Base-by-base conservation (phyloP, 1,140 invertebrate genomes). In the Philotrypesis tridentata region DNA sequence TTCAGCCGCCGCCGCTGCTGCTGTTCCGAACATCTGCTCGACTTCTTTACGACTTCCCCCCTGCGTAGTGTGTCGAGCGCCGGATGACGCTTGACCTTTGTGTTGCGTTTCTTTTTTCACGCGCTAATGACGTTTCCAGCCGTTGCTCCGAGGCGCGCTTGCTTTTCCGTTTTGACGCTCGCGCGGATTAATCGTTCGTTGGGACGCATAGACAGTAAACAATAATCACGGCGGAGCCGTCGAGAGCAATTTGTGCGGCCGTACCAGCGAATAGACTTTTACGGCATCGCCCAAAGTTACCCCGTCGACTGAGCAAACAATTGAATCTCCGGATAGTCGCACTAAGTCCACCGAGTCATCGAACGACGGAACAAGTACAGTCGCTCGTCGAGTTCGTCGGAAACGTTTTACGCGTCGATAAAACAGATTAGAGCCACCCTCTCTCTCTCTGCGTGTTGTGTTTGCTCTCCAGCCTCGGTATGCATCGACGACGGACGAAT, bases 1-100 rank as follows among this genome's bases (percentile, higher is more conserved):
- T n/a, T n/a, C n/a, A n/a, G n/a, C n/a, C n/a, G n/a, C n/a, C n/a
- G n/a, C n/a, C 48, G 29, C 68, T 72, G 23, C 61, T 40, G 67
- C 68, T 63, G 75, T 68, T 65, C 12, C 33, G 31, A 76, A 83
- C 78, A 75, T 83, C 72, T 83, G 63, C 31, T 80, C 27, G 78
- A 61, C 23, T 76, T 76, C 21, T 43, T 61, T 65, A 37, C 8
- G 23, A 29, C 31, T 78, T 76, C 17, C 61, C 76, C 65, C 70
- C 68, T n/a, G n/a, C n/a, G n/a, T n/a, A n/a, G n/a, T n/a, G n/a
- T n/a, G n/a, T 68, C 71, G 14, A 17, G 33, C 31, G 31, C 71
- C 55, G 37, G n/a, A 65, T 80, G 25, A 14, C 63, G 23, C 27
- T 21, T 48, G 73, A 67, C 31, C 78, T 71, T 75, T 72, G 25